These are phyloP conservation scores for Enteromius anoplus DNA, from an alignment of 2,797 vertebrate genomes.

Conservation along the genomic window DNA sequence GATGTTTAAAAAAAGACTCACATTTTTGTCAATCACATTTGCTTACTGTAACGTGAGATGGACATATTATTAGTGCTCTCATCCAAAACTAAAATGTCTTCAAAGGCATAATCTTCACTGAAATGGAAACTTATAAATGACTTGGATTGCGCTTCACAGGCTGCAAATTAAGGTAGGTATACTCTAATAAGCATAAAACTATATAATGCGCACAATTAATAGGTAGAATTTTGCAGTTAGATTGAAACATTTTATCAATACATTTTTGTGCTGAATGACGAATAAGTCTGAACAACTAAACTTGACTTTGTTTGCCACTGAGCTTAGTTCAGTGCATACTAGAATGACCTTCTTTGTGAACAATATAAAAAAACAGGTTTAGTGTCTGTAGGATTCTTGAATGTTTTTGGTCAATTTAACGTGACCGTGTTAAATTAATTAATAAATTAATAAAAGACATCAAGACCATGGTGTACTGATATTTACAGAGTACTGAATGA, in stretches of 20 bases:
- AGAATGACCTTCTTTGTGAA: background rate
- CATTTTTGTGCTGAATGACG: background rate
- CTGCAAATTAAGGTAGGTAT: too few species aligned
- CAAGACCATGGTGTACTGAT: background rate
- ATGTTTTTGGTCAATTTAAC: background rate
- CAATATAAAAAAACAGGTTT: background rate
- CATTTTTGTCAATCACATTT: background rate
- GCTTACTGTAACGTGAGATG: background rate
- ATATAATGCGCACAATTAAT: background rate
- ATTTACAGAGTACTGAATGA: background rate
- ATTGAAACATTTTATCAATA: background rate
- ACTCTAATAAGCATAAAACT: background rate
- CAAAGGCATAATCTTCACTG: background rate
- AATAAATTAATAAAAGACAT: background rate
- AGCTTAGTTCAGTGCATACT: background rate
- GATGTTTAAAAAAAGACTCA: conserved; percentile 3
- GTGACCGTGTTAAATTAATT: too few species aligned
- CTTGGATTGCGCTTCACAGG: background rate
- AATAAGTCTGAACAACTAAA: background rate
- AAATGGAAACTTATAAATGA: background rate
- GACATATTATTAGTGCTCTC: background rate
- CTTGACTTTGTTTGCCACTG: background rate
- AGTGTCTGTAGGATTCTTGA: background rate
- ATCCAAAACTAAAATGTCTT: background rate
- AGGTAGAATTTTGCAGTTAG: background rate